Percentiles rank a stretch among this genome's conserved stretches.
phyloP scores from a whole-genome alignment of 2,797 vertebrate genomes.

The Gallinago stenura region DNA sequence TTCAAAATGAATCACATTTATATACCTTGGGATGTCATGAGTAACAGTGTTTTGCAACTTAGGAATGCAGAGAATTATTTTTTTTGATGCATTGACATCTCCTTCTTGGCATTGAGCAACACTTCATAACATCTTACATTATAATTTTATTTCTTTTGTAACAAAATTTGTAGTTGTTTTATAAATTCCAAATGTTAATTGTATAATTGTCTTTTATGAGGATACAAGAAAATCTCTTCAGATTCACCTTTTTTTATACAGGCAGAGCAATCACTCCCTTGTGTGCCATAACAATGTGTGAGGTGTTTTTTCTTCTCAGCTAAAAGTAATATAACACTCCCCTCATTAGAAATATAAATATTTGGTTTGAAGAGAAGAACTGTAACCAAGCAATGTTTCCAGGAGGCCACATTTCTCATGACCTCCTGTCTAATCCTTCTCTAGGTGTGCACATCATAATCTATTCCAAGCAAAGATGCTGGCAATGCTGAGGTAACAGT shows the following conservation, averaged over 20 bases:
- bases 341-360: slow-evolving; percentile 12
- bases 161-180: not conserved
- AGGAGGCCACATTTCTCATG: not conserved
- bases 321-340: not conserved
- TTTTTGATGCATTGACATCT: slow-evolving; percentile 1
- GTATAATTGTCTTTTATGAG: slow-evolving; percentile 54
- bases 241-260: not conserved
- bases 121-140: not conserved
- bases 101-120: not conserved
- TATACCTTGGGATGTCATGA: slow-evolving; percentile 5
- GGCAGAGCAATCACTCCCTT: not conserved
- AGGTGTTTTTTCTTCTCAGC: not conserved
- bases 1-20: slow-evolving; percentile 46
- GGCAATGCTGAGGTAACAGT: not conserved
- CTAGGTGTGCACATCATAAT: not conserved
- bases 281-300: not conserved
- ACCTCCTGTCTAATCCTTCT: not conserved
- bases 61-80: not conserved
- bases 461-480: not conserved
- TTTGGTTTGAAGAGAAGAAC: not conserved
- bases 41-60: not conserved
- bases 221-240: slow-evolving; percentile 42
- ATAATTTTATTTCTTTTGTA: not conserved
- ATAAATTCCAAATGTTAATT: slow-evolving; percentile 59
- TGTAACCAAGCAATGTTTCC: not conserved